phyloP scores from a whole-genome alignment of 2,888 invertebrate species.

The Conchocele bisecta region DNA sequence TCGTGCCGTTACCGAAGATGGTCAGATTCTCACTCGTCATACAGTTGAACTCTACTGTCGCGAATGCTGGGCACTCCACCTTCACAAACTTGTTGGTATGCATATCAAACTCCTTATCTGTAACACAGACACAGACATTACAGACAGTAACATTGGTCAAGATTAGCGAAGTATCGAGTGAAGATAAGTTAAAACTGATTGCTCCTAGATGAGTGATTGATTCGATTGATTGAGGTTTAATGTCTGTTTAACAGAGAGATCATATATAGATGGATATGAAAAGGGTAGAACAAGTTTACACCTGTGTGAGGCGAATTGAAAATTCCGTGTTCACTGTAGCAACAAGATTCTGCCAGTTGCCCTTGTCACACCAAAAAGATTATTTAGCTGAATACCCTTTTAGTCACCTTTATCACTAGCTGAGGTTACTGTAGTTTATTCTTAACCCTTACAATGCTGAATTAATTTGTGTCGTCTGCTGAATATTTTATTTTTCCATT shows the following conservation, averaged over 20 bases:
- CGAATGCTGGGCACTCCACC: constrained; percentile 82
- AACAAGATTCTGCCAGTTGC: not conserved
- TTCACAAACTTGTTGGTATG: constrained; percentile 77
- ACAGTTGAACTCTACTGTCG: constrained; percentile 81
- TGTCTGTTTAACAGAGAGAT: too few species aligned
- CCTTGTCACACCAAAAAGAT: not conserved
- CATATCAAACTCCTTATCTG: constrained; percentile 58
- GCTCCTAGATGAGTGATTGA: too few species aligned
- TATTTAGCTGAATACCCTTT: too few species aligned
- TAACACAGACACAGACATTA: constrained; percentile 33
- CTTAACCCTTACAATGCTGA: too few species aligned
- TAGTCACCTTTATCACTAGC: too few species aligned
- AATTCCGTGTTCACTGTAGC: not conserved
- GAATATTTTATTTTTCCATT: too few species aligned
- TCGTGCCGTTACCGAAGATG: constrained; percentile 80
- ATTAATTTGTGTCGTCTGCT: too few species aligned
- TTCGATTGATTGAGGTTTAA: too few species aligned
- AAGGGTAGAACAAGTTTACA: not conserved
- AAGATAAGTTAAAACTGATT: too few species aligned
- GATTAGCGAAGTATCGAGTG: too few species aligned
- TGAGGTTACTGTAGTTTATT: too few species aligned
- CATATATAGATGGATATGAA: too few species aligned
- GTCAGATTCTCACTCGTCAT: constrained; percentile 78
- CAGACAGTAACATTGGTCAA: not conserved
- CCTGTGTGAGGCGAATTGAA: not conserved